Evolutionary conservation across 2,888 invertebrate species (phyloP).

Genomic region (Ditula angustiorana): DNA sequence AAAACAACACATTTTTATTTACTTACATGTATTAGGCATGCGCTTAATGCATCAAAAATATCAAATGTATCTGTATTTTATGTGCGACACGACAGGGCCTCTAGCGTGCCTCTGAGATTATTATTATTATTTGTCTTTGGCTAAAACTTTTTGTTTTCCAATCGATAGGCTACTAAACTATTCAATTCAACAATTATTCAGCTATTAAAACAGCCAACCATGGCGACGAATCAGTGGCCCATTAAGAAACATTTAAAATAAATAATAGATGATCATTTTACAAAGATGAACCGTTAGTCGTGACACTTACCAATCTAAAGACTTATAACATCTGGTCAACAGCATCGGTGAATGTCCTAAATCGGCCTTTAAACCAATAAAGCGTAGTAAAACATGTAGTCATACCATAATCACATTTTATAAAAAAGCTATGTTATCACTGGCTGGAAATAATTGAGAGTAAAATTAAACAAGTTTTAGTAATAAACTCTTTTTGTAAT

Average conservation of each 20-base stretch:
- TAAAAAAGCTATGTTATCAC: no score
- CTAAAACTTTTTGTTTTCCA: background rate
- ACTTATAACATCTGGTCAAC: conserved; percentile 9
- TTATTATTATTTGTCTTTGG: no score
- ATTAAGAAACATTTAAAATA: background rate
- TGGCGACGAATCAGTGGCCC: background rate
- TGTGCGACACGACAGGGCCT: no score
- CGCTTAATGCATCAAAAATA: no score
- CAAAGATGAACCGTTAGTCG: conserved; percentile 8
- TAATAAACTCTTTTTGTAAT: no score
- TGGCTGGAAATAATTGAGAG: no score
- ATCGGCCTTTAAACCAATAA: background rate
- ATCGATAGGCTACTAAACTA: background rate
- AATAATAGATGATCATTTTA: conserved; percentile 14
- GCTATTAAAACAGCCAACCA: background rate
- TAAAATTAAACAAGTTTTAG: no score
- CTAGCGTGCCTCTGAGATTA: no score
- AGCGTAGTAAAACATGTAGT: background rate
- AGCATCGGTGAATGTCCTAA: background rate
- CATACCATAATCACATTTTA: no score
- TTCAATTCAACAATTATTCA: background rate
- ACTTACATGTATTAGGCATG: no score
- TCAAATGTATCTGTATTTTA: no score
- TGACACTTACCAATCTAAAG: conserved; percentile 4
- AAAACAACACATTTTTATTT: no score